Conservation (phyloP, 2,113 vertebrate genomes). For the Nestor notabilis region DNA sequence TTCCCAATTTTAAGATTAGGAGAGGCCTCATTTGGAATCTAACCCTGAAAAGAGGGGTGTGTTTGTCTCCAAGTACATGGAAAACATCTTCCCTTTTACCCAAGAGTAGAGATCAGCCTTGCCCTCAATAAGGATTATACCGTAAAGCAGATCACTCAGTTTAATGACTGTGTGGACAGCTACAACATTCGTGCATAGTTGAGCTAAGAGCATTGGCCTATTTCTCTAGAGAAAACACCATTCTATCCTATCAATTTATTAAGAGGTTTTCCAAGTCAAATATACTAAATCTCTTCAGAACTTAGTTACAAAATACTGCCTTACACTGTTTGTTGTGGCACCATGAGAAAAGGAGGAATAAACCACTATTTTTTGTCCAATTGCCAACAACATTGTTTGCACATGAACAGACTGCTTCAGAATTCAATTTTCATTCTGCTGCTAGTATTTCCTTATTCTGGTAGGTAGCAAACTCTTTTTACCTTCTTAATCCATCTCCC, state of each 20-base stretch:
- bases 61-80: neutral
- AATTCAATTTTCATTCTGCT: neutral
- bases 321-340: neutral
- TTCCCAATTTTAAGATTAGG: neutral
- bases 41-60: neutral
- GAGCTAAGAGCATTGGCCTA: neutral
- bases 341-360: neutral
- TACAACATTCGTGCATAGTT: neutral
- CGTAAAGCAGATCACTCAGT: neutral
- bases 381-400: neutral
- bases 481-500: constrained; percentile 75
- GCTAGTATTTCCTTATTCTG: neutral
- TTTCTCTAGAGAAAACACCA: neutral
- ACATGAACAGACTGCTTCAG: neutral
- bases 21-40: neutral
- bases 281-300: neutral
- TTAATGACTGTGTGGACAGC: neutral
- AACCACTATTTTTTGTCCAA: neutral
- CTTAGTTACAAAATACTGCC: neutral
- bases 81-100: neutral
- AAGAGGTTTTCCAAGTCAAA: neutral
- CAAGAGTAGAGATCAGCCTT: neutral
- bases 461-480: neutral
- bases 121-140: neutral
- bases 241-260: neutral